These are phyloP conservation scores for Clusia tigrina DNA, from an alignment of 2,888 invertebrate species.

Conservation along the genomic window DNA sequence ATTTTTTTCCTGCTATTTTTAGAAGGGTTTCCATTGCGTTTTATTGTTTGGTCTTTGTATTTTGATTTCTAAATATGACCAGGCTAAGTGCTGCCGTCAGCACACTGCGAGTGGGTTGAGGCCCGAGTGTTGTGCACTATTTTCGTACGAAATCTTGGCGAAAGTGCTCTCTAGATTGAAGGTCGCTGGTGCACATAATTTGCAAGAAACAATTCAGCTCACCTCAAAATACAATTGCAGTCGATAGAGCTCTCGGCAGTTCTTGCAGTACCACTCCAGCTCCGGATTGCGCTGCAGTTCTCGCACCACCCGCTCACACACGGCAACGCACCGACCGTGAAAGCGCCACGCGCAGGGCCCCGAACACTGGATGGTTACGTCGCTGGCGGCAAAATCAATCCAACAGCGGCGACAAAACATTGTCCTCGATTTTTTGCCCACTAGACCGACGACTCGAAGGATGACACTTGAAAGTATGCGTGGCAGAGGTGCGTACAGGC, in stretches of 20 bases:
- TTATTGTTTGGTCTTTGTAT: too few relatives aligned
- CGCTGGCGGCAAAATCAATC: constrained; percentile 58
- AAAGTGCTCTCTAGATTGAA: not conserved
- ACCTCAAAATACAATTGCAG: constrained; percentile 63
- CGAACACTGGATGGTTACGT: constrained; percentile 50
- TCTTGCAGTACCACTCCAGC: constrained; percentile 60
- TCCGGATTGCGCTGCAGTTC: constrained; percentile 41
- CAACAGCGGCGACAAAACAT: constrained; percentile 63
- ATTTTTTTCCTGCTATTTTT: too few relatives aligned
- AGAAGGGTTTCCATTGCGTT: too few relatives aligned
- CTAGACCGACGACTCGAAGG: not conserved
- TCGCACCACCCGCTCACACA: constrained; percentile 48
- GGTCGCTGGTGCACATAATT: not conserved
- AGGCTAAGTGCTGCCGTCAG: too few relatives aligned
- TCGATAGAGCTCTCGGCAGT: constrained; percentile 59
- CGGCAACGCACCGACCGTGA: constrained; percentile 55
- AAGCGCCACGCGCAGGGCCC: constrained; percentile 58
- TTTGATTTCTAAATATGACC: too few relatives aligned
- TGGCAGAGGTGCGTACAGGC: not conserved
- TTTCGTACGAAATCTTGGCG: too few relatives aligned
- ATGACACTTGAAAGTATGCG: not conserved
- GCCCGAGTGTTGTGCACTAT: too few relatives aligned
- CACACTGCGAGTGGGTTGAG: too few relatives aligned
- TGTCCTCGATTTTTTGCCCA: constrained; percentile 41
- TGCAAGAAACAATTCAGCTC: too few relatives aligned